Evolutionary conservation across 2,888 invertebrate genomes (phyloP).

Genomic region (Caenorhabditis sp.): DNA sequence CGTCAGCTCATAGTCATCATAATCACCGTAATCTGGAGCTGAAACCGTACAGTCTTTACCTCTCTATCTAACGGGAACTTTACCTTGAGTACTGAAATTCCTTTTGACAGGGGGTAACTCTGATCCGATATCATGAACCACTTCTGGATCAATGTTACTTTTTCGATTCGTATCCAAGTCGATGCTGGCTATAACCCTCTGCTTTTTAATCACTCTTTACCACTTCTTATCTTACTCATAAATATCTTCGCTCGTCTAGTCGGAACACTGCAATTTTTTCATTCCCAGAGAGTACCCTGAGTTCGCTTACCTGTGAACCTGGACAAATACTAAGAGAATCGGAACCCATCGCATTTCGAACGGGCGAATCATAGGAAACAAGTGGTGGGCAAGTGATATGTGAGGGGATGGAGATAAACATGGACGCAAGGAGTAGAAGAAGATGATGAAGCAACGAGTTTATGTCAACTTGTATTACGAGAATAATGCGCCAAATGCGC

Average conservation of each 20-base stretch:
- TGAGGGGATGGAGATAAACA: conserved; percentile 2
- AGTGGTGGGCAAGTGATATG: conserved; percentile 14
- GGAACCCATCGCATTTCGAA: conserved; percentile 23
- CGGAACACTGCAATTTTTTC: conserved; percentile 24
- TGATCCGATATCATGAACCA: conserved; percentile 16
- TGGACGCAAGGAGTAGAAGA: conserved; percentile 19
- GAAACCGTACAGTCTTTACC: not conserved
- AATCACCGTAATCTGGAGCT: conserved; percentile 39
- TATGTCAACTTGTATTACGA: conserved; percentile 45
- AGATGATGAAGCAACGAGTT: conserved; percentile 35
- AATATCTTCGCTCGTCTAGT: conserved; percentile 5
- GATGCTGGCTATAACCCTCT: conserved; percentile 31
- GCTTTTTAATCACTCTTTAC: too few relatives aligned
- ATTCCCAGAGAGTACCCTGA: not conserved
- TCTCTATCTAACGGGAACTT: not conserved
- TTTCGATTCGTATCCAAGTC: conserved; percentile 30
- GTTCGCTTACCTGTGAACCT: conserved; percentile 21
- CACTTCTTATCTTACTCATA: conserved; percentile 15
- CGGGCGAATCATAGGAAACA: not conserved
- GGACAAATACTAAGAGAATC: not conserved
- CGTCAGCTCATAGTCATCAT: conserved; percentile 40
- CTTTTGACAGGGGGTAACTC: conserved; percentile 11
- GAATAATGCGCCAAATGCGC: conserved; percentile 36
- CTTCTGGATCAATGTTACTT: conserved; percentile 14
- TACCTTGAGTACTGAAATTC: conserved; percentile 10